Evolutionary conservation across 2,888 invertebrate genomes (phyloP).

Genomic region (Pachydiplax longipennis): DNA sequence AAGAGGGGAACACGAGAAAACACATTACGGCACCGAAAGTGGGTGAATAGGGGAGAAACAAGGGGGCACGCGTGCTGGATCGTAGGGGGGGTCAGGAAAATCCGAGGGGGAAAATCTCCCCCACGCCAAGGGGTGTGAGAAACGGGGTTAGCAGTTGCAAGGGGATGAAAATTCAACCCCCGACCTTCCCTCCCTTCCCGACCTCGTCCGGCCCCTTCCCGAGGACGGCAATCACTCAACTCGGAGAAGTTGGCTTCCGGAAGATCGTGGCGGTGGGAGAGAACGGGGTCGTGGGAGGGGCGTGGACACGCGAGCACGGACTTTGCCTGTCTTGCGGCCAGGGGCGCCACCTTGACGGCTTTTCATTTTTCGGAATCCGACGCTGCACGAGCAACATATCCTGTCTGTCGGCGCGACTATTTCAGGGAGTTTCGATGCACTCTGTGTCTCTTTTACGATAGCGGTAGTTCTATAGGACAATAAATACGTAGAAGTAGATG

Average conservation of each 20-base stretch:
- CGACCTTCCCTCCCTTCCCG: neutral
- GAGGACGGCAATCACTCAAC: neutral
- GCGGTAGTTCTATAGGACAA: too few species aligned
- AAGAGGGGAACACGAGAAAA: neutral
- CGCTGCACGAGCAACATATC: too few species aligned
- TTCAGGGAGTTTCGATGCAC: too few species aligned
- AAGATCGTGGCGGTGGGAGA: neutral
- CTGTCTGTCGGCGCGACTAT: too few species aligned
- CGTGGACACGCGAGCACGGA: neutral
- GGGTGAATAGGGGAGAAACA: neutral
- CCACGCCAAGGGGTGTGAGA: neutral
- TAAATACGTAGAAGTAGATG: too few species aligned
- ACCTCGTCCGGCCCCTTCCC: neutral
- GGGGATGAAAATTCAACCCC: neutral
- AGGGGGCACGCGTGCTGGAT: neutral
- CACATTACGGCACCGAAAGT: neutral
- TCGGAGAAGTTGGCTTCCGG: neutral
- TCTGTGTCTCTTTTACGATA: too few species aligned
- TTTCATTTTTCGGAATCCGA: too few species aligned
- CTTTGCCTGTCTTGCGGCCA: neutral
- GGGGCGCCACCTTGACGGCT: too few species aligned
- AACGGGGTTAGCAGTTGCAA: neutral
- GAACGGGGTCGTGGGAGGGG: neutral
- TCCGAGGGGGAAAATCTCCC: neutral
- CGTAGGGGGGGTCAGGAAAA: neutral